Conservation (phyloP, 1,140 invertebrate species). For the Drosophila ambigua region DNA sequence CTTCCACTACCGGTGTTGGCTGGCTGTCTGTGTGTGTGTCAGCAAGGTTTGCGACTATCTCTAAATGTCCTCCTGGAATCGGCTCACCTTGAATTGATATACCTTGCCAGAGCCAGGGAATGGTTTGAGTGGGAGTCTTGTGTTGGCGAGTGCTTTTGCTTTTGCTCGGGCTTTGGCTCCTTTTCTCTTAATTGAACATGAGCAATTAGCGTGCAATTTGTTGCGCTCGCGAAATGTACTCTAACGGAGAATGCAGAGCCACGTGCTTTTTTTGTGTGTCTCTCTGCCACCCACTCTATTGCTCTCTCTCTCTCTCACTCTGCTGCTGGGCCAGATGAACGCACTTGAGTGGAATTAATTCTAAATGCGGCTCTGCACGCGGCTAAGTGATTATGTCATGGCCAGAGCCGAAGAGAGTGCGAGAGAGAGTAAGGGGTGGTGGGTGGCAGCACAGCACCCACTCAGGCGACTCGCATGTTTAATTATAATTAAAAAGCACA, state of each 20-base stretch:
- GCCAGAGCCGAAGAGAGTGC: constrained; percentile 35
- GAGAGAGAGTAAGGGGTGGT: background rate
- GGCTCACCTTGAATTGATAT: too few species aligned
- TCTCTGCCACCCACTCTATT: constrained; percentile 3
- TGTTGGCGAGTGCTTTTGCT: constrained; percentile 13
- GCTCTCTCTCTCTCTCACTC: constrained; percentile 18
- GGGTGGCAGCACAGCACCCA: constrained; percentile 32
- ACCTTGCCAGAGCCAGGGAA: too few species aligned
- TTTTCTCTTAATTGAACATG: constrained; percentile 80
- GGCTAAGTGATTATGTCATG: constrained; percentile 77
- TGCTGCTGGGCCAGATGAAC: constrained; percentile 60
- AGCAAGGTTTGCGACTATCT: too few species aligned
- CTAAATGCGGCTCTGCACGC: constrained; percentile 80
- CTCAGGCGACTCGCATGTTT: constrained; percentile 74
- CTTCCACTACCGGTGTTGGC: too few species aligned
- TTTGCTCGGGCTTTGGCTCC: constrained; percentile 30
- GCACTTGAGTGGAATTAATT: constrained; percentile 83
- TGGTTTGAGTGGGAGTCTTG: constrained; percentile 7
- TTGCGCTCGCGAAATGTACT: constrained; percentile 62
- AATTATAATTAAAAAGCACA: constrained; percentile 83
- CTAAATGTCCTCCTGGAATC: too few species aligned
- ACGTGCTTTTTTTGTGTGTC: constrained; percentile 29
- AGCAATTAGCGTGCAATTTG: constrained; percentile 83
- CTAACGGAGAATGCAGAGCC: constrained; percentile 61
- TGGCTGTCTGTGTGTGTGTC: too few species aligned